Base-by-base conservation (phyloP, 1,140 invertebrate genomes). In the Druon quercuslanigerum region DNA sequence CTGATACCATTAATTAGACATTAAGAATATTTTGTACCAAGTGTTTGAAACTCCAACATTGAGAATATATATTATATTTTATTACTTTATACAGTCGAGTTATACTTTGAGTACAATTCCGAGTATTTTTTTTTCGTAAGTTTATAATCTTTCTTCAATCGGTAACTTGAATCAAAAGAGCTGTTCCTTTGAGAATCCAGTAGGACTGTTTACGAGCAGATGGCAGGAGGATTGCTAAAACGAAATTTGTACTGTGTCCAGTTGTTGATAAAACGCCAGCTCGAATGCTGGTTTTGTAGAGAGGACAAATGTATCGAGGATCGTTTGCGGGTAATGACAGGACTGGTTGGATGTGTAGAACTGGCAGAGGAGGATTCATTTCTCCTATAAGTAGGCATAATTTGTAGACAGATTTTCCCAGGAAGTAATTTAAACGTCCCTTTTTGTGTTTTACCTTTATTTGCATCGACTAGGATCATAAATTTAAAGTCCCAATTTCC, bases 191-290 rank as follows among this genome's bases (percentile, higher is more conserved):
- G 50, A 96, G 93, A 78, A 97, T 97, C 96, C 97, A 98, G 85
- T 96, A 96, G 77, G 95, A 94, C 77, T 94, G 92, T 12, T 90
- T 84, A 76, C 92, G 89, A 16, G 90, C 81, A 1, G 95, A 93
- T 8, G 94, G 94, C 66, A 98, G 85, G 50, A 96, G 90, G 0
- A 97, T 93, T n/a, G 95, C 91, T 8, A 97, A 92, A 8, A 98
- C 95, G 88, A 97, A 97, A 91, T 97, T 98, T 1, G 96, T 97
- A 73, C 96, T 97, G 86, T 97, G 96, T 3, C 97, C 96, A 6
- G 96, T 97, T 0, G 96, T 97, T 25, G 96, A 97, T 8, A 98
- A 92, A 2, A 94, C 94, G 57, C 96, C 96, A 46, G 96, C 96
- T 73, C 96, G 91, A 57, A 95, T 93, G n/a, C 95, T 94, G 1